Conservation (phyloP, 2,888 invertebrate species). For the Junonia oenone region DNA sequence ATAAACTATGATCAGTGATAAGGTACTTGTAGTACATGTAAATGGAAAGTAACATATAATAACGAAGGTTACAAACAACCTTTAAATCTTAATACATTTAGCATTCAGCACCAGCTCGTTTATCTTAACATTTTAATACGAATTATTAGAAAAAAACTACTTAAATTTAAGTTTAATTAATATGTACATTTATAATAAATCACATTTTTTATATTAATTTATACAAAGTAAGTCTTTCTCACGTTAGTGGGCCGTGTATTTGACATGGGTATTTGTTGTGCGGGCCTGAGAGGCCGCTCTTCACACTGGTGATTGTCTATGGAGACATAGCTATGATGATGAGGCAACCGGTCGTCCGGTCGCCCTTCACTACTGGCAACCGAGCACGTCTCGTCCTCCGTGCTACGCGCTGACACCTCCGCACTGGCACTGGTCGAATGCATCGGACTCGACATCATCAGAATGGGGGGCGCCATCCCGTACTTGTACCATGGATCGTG, state of each 20-base stretch:
- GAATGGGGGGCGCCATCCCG: constrained; percentile 70
- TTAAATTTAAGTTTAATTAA: constrained; percentile 8
- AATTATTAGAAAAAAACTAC: constrained; percentile 22
- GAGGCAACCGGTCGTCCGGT: constrained; percentile 71
- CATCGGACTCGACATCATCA: constrained; percentile 82
- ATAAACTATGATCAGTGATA: constrained; percentile 33
- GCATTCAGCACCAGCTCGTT: constrained; percentile 35
- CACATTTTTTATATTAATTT: constrained; percentile 32
- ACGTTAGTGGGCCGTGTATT: constrained; percentile 63
- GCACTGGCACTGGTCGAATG: constrained; percentile 80
- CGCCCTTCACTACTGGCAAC: constrained; percentile 79
- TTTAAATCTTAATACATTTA: constrained; percentile 27
- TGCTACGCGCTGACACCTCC: constrained; percentile 81
- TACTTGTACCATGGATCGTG: constrained; percentile 78
- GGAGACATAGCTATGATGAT: constrained; percentile 79
- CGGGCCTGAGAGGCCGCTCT: constrained; percentile 69
- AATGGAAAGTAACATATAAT: constrained; percentile 28
- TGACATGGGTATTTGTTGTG: constrained; percentile 72
- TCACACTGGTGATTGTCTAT: constrained; percentile 76
- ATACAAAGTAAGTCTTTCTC: constrained; percentile 77
- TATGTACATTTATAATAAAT: constrained; percentile 29
- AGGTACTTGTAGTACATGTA: constrained; percentile 47
- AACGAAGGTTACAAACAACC: constrained; percentile 24
- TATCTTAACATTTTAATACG: constrained; percentile 16
- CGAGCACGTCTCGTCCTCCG: constrained; percentile 82